Percentiles rank a stretch among this genome's conserved stretches.
Conservation (phyloP, 2,797 vertebrate genomes). For the Arnoldichthys spilopterus region DNA sequence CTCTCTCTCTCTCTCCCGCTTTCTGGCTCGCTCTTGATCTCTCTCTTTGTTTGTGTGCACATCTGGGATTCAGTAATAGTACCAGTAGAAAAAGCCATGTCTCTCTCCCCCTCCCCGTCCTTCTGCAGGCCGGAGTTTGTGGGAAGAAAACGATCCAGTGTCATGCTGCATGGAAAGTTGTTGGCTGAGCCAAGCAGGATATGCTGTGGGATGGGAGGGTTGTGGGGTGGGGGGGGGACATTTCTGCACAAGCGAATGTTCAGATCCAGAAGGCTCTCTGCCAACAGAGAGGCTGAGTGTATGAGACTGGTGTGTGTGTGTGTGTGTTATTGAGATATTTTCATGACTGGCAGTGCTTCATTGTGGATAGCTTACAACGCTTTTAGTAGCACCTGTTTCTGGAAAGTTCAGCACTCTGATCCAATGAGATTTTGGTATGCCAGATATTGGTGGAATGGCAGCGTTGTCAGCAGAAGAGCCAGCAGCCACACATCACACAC, state of each 20-base stretch:
- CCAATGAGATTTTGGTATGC: slow-evolving; percentile 78
- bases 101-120: slow-evolving; percentile 20
- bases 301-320: slow-evolving; percentile 37
- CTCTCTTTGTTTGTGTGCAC: slow-evolving; percentile 72
- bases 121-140: slow-evolving; percentile 64
- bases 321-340: slow-evolving; percentile 42
- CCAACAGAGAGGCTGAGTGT: slow-evolving; percentile 67
- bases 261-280: slow-evolving; percentile 74
- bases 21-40: slow-evolving; percentile 1
- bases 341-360: slow-evolving; percentile 76
- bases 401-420: slow-evolving; percentile 82
- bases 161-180: slow-evolving; percentile 86
- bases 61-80: slow-evolving; percentile 88
- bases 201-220: slow-evolving; percentile 71
- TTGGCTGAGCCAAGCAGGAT: slow-evolving; percentile 82
- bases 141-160: slow-evolving; percentile 80
- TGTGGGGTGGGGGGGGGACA: slow-evolving; percentile 48
- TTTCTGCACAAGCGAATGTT: slow-evolving; percentile 73
- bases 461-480: slow-evolving; percentile 24
- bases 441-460: slow-evolving; percentile 60
- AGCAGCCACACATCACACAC: slow-evolving; percentile 12
- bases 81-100: slow-evolving; percentile 77
- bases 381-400: slow-evolving; percentile 75
- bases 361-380: slow-evolving; percentile 77
- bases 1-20: slow-evolving; percentile 48